Conservation (phyloP, 2,888 invertebrate genomes). For the Gryllus longicercus region DNA sequence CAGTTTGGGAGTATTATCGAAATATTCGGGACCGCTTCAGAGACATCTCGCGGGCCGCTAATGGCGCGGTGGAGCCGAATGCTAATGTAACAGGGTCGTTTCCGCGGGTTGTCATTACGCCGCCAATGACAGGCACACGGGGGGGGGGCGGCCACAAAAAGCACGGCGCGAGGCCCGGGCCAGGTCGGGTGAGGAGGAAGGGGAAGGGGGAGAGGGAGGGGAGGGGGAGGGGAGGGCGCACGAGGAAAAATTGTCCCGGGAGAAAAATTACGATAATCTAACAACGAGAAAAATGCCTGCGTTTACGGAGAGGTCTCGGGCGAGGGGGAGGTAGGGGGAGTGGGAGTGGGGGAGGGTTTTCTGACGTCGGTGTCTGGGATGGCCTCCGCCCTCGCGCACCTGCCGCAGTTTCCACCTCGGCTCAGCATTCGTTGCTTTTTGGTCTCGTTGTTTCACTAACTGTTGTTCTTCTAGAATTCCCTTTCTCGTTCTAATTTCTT, state of each 20-base stretch:
- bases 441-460: too few species aligned
- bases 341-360: too few species aligned
- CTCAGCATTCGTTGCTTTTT: too few species aligned
- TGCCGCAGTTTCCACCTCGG: too few species aligned
- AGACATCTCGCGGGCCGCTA: not conserved
- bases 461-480: too few species aligned
- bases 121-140: too few species aligned
- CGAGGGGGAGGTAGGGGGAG: not conserved
- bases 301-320: not conserved
- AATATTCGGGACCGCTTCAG: not conserved
- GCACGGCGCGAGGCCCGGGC: too few species aligned
- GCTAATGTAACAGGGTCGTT: not conserved
- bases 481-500: too few species aligned
- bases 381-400: too few species aligned
- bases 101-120: not conserved
- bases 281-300: not conserved
- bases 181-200: not conserved
- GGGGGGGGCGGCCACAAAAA: too few species aligned
- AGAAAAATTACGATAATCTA: slow-evolving; percentile 7
- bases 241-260: not conserved
- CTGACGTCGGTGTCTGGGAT: too few species aligned
- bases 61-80: not conserved
- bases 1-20: not conserved
- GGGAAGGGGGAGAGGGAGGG: not conserved
- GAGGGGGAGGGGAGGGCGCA: not conserved